Evolutionary conservation across 2,797 vertebrate genomes (phyloP), one percentile per base, ranked within the genome.

Genomic region (Amphiprion clarkii): DNA sequence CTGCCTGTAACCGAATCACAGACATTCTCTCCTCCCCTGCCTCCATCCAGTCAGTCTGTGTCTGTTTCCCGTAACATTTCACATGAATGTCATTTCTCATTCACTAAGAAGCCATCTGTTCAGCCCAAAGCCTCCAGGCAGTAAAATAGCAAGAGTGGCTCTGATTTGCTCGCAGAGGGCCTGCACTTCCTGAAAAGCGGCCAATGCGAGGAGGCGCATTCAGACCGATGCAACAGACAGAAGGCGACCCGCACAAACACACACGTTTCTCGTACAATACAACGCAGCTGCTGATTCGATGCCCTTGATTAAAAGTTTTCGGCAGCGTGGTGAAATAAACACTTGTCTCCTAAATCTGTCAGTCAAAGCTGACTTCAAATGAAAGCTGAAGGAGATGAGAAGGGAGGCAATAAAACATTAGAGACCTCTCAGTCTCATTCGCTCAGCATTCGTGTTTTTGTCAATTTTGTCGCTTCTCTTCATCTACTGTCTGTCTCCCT

Each of bases 101-200:
- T 88, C 78, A 87, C 87, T 85, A 67, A 91, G 88, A 60, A 81
- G 88, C 87, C 90, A 90, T 93, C 90, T 91, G 87, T 79, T 87
- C 74, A 1, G 36, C 76, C 80, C 46, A 81, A 86, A 83, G 74
- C 90, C 89, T 82, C 44, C 85, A 69, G 84, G 85, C 85, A 56
- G 59, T 67, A 69, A 31, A 71, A 76, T 3, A 79, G 70, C 62
- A 14, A 52, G 64, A 55, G 19, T 6, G 3, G 27, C 74, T 74
- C 42, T 64, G 76, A 88, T 87, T 91, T n/a, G 81, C 73, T 66
- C 40, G 13, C 11, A 56, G 53, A 69, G 60, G 54, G 46, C 12
- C 8, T 8, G 17, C 58, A 7, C 85, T 83, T 90, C 82, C 76
- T 85, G 80, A 74, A 81, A 78, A 79, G 23, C 17, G 57, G 58